Evolutionary conservation across 1,140 invertebrate genomes (phyloP).

Genomic region (Subanguina moxae): DNA sequence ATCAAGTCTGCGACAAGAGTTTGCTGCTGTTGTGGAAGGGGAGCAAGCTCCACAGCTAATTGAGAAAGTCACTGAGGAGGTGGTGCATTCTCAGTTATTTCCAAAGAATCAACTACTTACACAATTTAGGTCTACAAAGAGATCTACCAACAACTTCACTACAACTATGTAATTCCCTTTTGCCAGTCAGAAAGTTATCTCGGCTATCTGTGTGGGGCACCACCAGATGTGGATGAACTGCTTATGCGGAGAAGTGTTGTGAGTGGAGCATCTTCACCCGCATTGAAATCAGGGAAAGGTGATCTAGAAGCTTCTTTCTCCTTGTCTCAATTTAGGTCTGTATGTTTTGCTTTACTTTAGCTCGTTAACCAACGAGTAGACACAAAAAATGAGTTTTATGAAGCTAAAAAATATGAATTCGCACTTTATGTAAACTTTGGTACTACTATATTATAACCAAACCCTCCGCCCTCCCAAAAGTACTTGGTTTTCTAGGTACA

Average conservation of each 20-base stretch:
- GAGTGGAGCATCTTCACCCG: not conserved
- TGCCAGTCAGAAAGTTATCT: constrained; percentile 46
- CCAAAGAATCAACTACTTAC: not conserved
- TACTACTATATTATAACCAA: too few relatives aligned
- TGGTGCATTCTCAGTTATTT: not conserved
- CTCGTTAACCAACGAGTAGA: too few relatives aligned
- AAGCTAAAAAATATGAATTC: too few relatives aligned
- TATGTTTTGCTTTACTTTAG: too few relatives aligned
- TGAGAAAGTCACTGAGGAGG: constrained; percentile 30
- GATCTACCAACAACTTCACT: constrained; percentile 45
- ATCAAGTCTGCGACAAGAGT: constrained; percentile 21
- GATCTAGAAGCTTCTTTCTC: constrained; percentile 26
- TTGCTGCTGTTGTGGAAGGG: not conserved
- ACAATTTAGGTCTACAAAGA: constrained; percentile 19
- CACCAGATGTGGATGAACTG: constrained; percentile 44
- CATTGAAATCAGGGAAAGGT: not conserved
- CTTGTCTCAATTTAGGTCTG: constrained; percentile 36
- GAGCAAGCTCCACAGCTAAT: constrained; percentile 15
- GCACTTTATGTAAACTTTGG: too few relatives aligned
- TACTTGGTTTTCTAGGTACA: too few relatives aligned
- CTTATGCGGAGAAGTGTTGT: constrained; percentile 10
- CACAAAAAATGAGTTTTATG: too few relatives aligned
- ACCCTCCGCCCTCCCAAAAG: too few relatives aligned
- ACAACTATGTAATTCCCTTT: constrained; percentile 46
- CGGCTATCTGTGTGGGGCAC: constrained; percentile 42